Evolutionary conservation across 1,140 invertebrate genomes (phyloP).

Genomic region (Semibalanus balanoides): DNA sequence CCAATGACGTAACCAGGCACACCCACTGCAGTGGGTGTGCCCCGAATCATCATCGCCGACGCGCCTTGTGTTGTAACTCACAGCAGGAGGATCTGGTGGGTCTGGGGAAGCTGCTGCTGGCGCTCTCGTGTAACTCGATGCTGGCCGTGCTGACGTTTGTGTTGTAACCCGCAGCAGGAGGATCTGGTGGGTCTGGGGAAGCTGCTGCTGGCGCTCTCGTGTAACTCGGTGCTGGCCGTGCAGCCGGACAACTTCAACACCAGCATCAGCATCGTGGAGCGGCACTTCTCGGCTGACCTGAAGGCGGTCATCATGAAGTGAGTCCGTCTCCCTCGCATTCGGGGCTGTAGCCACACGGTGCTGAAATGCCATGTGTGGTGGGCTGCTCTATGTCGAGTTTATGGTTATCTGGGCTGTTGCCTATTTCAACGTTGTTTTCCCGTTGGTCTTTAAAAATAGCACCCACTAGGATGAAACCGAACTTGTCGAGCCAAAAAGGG

Average conservation of each 20-base stretch:
- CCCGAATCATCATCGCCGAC: too few species aligned
- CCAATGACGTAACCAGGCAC: too few species aligned
- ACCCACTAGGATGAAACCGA: too few species aligned
- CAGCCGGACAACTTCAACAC: conserved; percentile 68
- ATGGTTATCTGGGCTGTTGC: too few species aligned
- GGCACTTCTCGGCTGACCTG: conserved; percentile 58
- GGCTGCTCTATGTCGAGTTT: too few species aligned
- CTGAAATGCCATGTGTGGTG: too few species aligned
- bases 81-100: conserved; percentile 81
- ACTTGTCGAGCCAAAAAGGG: too few species aligned
- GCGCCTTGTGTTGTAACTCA: conserved; percentile 17
- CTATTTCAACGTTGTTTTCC: too few species aligned
- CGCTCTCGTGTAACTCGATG: conserved; percentile 76
- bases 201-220: conserved; percentile 75
- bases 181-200: conserved; percentile 84
- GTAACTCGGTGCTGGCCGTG: conserved; percentile 72
- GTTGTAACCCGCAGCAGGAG: conserved; percentile 57
- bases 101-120: conserved; percentile 78
- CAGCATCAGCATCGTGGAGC: conserved; percentile 67
- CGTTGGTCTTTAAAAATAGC: too few species aligned
- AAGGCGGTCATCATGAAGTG: conserved; percentile 70
- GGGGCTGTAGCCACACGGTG: too few species aligned
- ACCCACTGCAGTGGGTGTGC: too few species aligned
- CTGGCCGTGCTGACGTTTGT: conserved; percentile 74
- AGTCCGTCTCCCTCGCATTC: not conserved